A percentile compares a stretch with the other conserved stretches of the same genome.
These are phyloP conservation scores for Imbricaverruca yamaguchii DNA, from an alignment of 2,888 invertebrate species.

Conservation along the genomic window DNA sequence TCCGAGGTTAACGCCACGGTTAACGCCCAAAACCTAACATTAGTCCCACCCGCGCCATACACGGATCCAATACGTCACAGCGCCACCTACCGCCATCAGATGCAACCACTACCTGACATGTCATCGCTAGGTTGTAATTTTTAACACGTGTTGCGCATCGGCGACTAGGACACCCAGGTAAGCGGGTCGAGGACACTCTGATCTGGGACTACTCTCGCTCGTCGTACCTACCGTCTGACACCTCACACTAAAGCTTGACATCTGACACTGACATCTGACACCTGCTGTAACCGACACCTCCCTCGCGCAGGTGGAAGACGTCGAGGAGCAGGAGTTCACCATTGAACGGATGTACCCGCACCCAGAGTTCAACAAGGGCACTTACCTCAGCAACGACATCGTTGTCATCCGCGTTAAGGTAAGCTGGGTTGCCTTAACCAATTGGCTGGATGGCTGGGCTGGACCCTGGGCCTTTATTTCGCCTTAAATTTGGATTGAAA, in stretches of 20 bases:
- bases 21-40: too few species aligned
- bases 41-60: too few species aligned
- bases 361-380: conserved; percentile 55
- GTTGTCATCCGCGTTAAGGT: conserved; percentile 51
- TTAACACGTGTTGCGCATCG: conserved; percentile 61
- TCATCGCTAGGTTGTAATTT: too few species aligned
- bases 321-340: conserved; percentile 59
- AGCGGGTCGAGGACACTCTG: too few species aligned
- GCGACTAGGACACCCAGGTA: conserved; percentile 58
- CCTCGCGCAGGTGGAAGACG: conserved; percentile 54
- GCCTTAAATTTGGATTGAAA: too few species aligned
- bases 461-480: too few species aligned
- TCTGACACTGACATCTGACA: conserved; percentile 44
- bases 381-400: conserved; percentile 65
- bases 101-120: too few species aligned
- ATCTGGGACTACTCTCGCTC: too few species aligned
- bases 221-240: too few species aligned
- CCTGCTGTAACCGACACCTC: conserved; percentile 67
- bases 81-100: conserved; percentile 51
- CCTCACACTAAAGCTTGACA: too few species aligned
- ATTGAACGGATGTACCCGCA: conserved; percentile 63
- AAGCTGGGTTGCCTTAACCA: not conserved
- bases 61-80: too few species aligned
- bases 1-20: too few species aligned
- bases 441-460: not conserved